phyloP scores from a whole-genome alignment of 1,140 invertebrate genomes.

The Hyphantria cunea region DNA sequence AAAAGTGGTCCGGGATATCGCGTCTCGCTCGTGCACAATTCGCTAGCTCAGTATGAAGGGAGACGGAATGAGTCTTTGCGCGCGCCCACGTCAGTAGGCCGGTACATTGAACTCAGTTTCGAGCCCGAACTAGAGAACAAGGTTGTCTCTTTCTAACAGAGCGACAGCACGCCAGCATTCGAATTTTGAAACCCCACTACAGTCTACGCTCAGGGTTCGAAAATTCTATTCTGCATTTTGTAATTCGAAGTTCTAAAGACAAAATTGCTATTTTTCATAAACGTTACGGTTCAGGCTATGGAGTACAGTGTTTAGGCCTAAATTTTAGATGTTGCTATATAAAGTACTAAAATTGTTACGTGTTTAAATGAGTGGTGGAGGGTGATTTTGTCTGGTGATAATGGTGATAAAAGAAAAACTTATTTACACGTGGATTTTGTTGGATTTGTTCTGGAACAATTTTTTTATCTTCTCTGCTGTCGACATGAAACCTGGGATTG shows the following conservation, averaged over 20 bases:
- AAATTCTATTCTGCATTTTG: slow-evolving; percentile 20
- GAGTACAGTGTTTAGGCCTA: neutral
- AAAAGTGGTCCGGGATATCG: slow-evolving; percentile 58
- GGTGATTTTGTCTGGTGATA: neutral
- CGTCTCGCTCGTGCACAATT: slow-evolving; percentile 43
- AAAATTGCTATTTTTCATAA: neutral
- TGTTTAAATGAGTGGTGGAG: neutral
- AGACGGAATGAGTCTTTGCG: slow-evolving; percentile 16
- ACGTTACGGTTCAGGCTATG: neutral
- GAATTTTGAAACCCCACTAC: slow-evolving; percentile 21
- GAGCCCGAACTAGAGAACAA: slow-evolving; percentile 9
- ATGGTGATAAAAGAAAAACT: neutral
- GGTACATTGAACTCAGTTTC: slow-evolving; percentile 35
- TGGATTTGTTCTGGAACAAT: slow-evolving; percentile 1
- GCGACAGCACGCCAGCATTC: slow-evolving; percentile 23
- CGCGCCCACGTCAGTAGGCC: slow-evolving; percentile 36
- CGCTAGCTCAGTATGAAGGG: neutral
- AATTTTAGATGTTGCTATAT: slow-evolving; percentile 1
- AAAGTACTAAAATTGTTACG: neutral
- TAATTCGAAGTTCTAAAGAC: slow-evolving; percentile 9
- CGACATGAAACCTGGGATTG: neutral
- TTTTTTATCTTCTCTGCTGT: neutral
- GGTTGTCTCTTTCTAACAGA: slow-evolving; percentile 22
- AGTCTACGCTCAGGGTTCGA: slow-evolving; percentile 15
- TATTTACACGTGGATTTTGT: neutral